Evolutionary conservation across 23 tunicate species (phyloP), one percentile per base, ranked within the genome.

Genomic region (Halocynthia aurantium): DNA sequence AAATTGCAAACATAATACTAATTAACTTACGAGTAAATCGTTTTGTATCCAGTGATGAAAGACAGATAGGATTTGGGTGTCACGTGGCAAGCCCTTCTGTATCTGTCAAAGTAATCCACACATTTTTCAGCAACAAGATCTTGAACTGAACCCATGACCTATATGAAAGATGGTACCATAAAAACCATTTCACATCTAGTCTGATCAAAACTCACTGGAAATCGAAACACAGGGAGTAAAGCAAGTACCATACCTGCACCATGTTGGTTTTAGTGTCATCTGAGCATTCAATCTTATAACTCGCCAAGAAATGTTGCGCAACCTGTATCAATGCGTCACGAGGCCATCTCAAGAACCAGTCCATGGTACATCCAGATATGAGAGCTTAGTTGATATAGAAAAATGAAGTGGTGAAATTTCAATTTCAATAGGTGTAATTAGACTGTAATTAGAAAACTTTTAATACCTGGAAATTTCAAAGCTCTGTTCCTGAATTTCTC

Each of bases 291-390:
- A 94, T 82, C 79, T 84, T 81, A 76, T 82, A 94, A 82, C 60
- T 81, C 22, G 84, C 72, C 73, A 94, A 81, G 74, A 94, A 94
- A 64, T 85, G 85, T 60, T 85, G 84, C 0, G 99, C 99, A 53
- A 94, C 99, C 66, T 94, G 99, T 6, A 94, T 81, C 52, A 94
- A 79, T 12, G 99, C 99, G 22, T 94, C 99, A 6, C 87, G 76
- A 9, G 99, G 99, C 99, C 99, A 94, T 6, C 99, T 73, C 18
- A 94, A 84, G 82, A 94, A 94, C 99, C 99, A 94, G 76, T 94
- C 99, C 99, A 94, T 94, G n/a, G 99, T 94, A 80, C 99, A 94
- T 15, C 99, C 99, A 52, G 99, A 94, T n/a, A 94, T 87, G 22
- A 94, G 66, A 78, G 98, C 98, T 92, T 82, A 22, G 52, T 61